Evolutionary conservation across 1,140 invertebrate species (phyloP).

Genomic region (Luehdorfia chinensis): DNA sequence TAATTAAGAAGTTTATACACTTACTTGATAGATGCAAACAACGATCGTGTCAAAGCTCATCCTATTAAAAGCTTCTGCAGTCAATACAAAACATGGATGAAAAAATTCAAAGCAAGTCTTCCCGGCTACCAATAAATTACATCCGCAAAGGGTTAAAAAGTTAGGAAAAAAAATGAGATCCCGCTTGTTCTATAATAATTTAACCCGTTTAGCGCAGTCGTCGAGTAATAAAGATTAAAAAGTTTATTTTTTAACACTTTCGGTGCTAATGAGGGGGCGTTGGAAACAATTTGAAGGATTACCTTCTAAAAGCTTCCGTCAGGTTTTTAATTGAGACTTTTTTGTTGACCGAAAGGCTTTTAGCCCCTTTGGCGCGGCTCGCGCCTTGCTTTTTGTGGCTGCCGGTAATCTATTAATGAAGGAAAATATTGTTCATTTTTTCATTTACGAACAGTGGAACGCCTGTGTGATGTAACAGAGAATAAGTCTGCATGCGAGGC

Average conservation of each 20-base stretch:
- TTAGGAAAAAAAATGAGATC: conserved; percentile 56
- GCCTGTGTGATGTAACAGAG: too few species aligned
- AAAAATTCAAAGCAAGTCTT: conserved; percentile 50
- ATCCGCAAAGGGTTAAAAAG: conserved; percentile 55
- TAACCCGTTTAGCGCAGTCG: conserved; percentile 73
- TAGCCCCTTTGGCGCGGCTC: conserved; percentile 62
- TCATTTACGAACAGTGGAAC: too few species aligned
- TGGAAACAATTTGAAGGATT: conserved; percentile 77
- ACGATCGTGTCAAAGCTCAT: conserved; percentile 30
- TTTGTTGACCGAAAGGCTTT: conserved; percentile 69
- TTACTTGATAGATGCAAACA: conserved; percentile 18
- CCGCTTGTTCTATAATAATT: conserved; percentile 68
- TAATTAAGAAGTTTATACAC: too few species aligned
- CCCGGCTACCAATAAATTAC: conserved; percentile 60
- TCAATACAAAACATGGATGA: conserved; percentile 47
- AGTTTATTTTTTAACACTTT: conserved; percentile 77
- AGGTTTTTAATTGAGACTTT: conserved; percentile 76
- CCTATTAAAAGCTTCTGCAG: conserved; percentile 28
- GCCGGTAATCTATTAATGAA: conserved; percentile 71
- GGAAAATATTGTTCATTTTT: conserved; percentile 53
- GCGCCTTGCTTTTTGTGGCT: conserved; percentile 56
- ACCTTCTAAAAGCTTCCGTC: conserved; percentile 76
- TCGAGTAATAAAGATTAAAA: conserved; percentile 76
- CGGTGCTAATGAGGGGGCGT: conserved; percentile 74
- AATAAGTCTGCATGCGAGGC: too few species aligned